These are phyloP conservation scores for Aphis craccivora DNA, from an alignment of 1,140 invertebrate species.

Conservation along the genomic window DNA sequence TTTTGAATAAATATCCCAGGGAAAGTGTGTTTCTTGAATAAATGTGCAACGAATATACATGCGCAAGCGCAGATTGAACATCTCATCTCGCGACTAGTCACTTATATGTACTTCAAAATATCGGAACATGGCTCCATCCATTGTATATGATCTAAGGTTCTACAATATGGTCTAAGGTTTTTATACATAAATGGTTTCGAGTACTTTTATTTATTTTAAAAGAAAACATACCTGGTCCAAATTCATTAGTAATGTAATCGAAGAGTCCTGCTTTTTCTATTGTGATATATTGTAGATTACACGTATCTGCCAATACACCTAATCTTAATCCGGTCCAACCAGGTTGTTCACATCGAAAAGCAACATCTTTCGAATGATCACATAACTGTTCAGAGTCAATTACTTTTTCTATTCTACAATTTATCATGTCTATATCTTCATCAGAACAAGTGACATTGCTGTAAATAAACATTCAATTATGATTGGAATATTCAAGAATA, in stretches of 20 bases:
- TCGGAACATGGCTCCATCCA: too few species aligned
- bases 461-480: constrained; percentile 60
- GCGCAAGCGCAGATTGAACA: too few species aligned
- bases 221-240: constrained; percentile 74
- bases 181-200: too few species aligned
- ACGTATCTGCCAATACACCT: constrained; percentile 84
- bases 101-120: too few species aligned
- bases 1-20: too few species aligned
- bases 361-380: constrained; percentile 85
- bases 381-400: constrained; percentile 90
- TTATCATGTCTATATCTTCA: constrained; percentile 90
- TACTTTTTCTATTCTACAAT: constrained; percentile 79
- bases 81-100: too few species aligned
- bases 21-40: too few species aligned
- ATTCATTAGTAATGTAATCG: constrained; percentile 89
- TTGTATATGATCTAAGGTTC: too few species aligned
- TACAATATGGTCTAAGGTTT: too few species aligned
- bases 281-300: constrained; percentile 85
- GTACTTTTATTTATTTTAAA: too few species aligned
- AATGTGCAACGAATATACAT: too few species aligned
- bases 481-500: background rate
- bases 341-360: constrained; percentile 85
- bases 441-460: constrained; percentile 90
- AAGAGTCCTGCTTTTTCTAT: constrained; percentile 92
- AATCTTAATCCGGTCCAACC: constrained; percentile 93